A percentile compares a stretch with the other conserved stretches of the same genome.
Conservation (phyloP, 2,113 vertebrate species). For the Actenoides lindsayi region DNA sequence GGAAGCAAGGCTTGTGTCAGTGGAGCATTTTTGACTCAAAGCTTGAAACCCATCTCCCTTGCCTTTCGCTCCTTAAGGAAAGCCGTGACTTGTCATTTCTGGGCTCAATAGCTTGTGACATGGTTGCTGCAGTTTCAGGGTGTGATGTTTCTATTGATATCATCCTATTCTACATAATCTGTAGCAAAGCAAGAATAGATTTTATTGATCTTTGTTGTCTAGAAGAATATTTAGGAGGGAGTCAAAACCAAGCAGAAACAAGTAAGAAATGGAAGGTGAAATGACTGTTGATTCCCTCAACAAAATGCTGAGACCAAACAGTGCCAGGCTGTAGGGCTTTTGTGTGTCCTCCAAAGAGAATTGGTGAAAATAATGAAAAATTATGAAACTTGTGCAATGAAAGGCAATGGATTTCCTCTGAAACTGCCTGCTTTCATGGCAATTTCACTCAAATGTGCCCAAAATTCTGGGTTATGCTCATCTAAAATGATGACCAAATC, state of each 20-base stretch:
- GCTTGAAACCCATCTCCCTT: background rate
- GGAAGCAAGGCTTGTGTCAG: background rate
- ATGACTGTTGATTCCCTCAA: fast-evolving
- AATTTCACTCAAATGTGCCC: background rate
- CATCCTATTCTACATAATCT: background rate
- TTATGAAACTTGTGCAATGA: background rate
- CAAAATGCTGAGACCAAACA: background rate
- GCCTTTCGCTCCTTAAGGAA: background rate
- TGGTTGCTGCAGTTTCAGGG: background rate
- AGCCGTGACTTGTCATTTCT: background rate
- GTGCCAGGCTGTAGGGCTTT: background rate
- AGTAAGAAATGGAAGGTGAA: background rate
- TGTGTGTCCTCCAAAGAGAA: background rate
- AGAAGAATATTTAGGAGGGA: background rate
- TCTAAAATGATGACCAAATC: background rate
- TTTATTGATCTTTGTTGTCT: background rate
- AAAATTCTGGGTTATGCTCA: background rate
- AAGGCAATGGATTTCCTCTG: background rate
- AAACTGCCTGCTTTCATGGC: background rate
- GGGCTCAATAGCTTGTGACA: background rate
- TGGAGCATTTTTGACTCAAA: background rate
- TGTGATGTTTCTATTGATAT: background rate
- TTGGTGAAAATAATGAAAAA: background rate
- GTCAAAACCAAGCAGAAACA: background rate
- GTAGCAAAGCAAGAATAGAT: background rate